Evolutionary conservation across 2,113 vertebrate species (phyloP), one percentile per base, ranked within the genome.

Genomic region (Neopipo cinnamomea): DNA sequence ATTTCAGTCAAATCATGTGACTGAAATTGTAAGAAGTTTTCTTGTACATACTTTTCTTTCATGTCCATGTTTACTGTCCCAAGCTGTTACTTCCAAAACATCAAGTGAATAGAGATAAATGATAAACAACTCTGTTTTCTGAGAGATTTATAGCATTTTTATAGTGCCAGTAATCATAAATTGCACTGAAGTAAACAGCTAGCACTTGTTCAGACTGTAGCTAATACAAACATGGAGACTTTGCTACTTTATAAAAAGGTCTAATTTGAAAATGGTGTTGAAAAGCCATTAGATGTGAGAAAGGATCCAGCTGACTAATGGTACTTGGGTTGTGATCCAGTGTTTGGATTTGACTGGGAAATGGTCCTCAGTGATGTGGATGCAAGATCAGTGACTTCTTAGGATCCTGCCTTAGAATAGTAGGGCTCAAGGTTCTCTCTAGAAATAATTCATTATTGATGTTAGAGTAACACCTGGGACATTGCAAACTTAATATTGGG

Each of bases 341-440:
- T 25, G 33, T 14, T 1, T 21, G 55, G 24, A 15, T 80, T 59
- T 78, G 65, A 12, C 13, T 49, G 46, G 12, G 23, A 78, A 39
- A 23, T 0, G 0, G 20, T 41, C 17, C 25, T 66, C 30, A 9
- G 14, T 35, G 61, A 7, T 33, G 14, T 59, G n/a, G 14, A 4
- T 37, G 8, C 22, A 49, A 12, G 20, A 39, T 30, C 17, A 19
- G 4, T 15, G 11, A 7, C 15, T 42, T 37, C 47, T 50, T 24
- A 11, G 14, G 21, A 71, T 62, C 39, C 28, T 72, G 56, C 28
- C 37, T 55, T 67, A 52, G 59, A 74, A 33, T 30, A 62, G 21
- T 35, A 80, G 11, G 27, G 21, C 11, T 78, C 11, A 35, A 7
- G 10, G 8, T 77, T 17, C 2, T 74, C 6, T 56, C 18, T 66